Percentiles rank a stretch among this genome's conserved stretches.
Evolutionary conservation across 2,888 invertebrate genomes (phyloP).

Genomic region (Bugulina stolonifera): DNA sequence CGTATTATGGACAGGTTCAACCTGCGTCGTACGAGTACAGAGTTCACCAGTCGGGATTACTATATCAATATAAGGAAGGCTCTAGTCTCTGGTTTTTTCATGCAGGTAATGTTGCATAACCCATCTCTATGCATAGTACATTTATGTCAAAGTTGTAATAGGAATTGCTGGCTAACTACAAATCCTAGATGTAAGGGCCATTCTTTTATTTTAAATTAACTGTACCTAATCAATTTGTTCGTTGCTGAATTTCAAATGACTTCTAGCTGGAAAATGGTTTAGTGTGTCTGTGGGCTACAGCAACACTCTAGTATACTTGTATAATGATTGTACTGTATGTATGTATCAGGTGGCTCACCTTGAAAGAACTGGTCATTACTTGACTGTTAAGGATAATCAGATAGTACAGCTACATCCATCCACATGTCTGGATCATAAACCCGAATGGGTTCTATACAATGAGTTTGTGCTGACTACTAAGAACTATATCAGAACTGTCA

Average conservation of each 20-base stretch:
- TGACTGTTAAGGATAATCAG: constrained; percentile 99
- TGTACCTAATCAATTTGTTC: too few species aligned
- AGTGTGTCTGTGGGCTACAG: too few species aligned
- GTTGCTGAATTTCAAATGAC: too few species aligned
- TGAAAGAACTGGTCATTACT: constrained; percentile 93
- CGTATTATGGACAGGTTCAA: constrained; percentile 97
- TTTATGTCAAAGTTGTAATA: too few species aligned
- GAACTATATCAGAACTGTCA: constrained; percentile 97
- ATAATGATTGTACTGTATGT: too few species aligned
- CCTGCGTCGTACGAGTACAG: constrained; percentile 87
- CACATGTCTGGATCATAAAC: constrained; percentile 97
- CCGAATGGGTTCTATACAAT: constrained; percentile 99
- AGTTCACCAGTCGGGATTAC: constrained; percentile 96
- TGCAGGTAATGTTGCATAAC: constrained; percentile 71
- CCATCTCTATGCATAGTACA: too few species aligned
- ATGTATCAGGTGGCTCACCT: constrained; percentile 76
- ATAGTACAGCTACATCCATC: constrained; percentile 97
- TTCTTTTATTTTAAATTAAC: too few species aligned
- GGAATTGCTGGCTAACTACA: too few species aligned
- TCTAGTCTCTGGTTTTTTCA: constrained; percentile 95
- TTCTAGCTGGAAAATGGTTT: too few species aligned
- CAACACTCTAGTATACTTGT: too few species aligned
- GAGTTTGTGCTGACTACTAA: constrained; percentile 99
- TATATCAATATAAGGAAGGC: constrained; percentile 98
- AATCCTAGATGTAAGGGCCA: too few species aligned